These are phyloP conservation scores for Conistra vaccinii DNA, from an alignment of 2,888 invertebrate genomes.

Conservation along the genomic window DNA sequence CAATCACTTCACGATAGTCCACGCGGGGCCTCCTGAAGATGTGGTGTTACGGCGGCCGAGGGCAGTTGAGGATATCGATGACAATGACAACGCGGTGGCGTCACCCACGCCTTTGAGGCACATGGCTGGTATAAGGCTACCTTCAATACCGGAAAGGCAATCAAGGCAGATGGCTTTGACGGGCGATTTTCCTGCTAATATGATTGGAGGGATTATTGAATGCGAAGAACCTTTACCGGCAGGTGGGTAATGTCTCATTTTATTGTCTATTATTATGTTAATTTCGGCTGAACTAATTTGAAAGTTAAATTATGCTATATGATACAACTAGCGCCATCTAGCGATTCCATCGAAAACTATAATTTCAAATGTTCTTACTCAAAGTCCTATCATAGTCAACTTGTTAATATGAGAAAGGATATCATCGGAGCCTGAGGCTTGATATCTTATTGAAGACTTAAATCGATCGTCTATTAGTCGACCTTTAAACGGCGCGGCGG, in stretches of 20 bases:
- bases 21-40: conserved; percentile 88
- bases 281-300: neutral
- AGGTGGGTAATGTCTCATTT: conserved; percentile 89
- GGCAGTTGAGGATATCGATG: conserved; percentile 83
- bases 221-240: conserved; percentile 96
- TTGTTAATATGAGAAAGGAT: neutral
- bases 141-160: conserved; percentile 95
- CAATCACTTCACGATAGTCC: conserved; percentile 90
- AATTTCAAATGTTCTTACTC: no score
- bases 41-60: conserved; percentile 87
- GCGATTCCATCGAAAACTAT: neutral
- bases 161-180: conserved; percentile 90
- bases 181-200: conserved; percentile 89
- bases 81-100: conserved; percentile 87
- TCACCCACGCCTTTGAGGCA: conserved; percentile 92
- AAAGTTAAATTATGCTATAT: neutral
- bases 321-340: conserved; percentile 52
- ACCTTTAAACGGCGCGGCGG: neutral
- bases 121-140: conserved; percentile 94
- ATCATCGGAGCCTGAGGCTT: neutral
- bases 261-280: conserved; percentile 4
- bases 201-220: conserved; percentile 91
- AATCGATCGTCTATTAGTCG: no score
- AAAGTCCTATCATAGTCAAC: neutral
- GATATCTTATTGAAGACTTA: neutral